Percentiles rank a stretch among this genome's conserved stretches.
Evolutionary conservation across 2,888 invertebrate genomes (phyloP).

Genomic region (Minunthozetes semirufus): DNA sequence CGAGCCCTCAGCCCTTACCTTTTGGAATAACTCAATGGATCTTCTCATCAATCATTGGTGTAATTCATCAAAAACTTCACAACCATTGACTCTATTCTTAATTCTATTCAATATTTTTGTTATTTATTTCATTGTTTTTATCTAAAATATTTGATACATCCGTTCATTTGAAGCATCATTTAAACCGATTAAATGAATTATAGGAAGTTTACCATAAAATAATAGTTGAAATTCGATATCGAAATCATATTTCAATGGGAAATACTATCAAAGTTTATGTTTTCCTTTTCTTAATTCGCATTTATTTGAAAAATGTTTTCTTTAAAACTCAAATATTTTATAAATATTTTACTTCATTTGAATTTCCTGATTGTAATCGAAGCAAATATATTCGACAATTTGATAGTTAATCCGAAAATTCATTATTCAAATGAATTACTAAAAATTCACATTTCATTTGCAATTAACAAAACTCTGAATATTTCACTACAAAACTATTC

Average conservation of each 20-base stretch:
- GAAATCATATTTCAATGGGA: too few relatives aligned
- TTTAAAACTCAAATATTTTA: too few relatives aligned
- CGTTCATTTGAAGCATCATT: too few relatives aligned
- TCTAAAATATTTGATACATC: neutral
- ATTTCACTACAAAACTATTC: neutral
- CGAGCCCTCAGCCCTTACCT: neutral
- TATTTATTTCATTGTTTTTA: neutral
- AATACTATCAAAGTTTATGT: too few relatives aligned
- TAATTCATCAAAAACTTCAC: conserved; percentile 1
- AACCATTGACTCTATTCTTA: neutral
- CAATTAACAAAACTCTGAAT: neutral
- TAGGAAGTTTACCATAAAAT: too few relatives aligned
- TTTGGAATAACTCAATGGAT: conserved; percentile 17
- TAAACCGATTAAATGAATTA: too few relatives aligned
- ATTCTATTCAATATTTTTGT: neutral
- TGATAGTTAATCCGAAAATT: neutral
- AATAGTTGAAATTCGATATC: too few relatives aligned
- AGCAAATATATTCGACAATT: neutral
- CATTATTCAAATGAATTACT: neutral
- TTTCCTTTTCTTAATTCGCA: too few relatives aligned
- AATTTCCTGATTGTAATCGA: too few relatives aligned
- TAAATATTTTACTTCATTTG: too few relatives aligned
- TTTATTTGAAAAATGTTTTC: too few relatives aligned
- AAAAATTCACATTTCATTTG: neutral
- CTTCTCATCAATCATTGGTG: conserved; percentile 28